Percentiles rank a stretch among this genome's conserved stretches.
Evolutionary conservation across 2,888 invertebrate genomes (phyloP).

Genomic region (Metallyticus violacea): DNA sequence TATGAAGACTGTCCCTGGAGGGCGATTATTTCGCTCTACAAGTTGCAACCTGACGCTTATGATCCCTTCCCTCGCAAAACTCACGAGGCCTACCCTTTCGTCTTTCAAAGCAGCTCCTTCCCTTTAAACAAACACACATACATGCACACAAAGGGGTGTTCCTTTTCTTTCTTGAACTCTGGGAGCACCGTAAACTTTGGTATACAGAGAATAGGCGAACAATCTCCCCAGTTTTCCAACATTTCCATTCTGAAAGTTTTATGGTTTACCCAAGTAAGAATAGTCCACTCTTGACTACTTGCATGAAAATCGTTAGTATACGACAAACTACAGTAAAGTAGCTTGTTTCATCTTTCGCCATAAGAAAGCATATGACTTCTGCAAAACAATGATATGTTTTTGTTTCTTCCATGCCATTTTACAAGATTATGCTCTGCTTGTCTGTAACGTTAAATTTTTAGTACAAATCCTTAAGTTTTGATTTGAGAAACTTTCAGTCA

Average conservation of each 20-base stretch:
- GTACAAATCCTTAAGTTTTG: too few relatives aligned
- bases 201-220: too few relatives aligned
- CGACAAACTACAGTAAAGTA: too few relatives aligned
- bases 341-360: too few relatives aligned
- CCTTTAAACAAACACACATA: too few relatives aligned
- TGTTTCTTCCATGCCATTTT: too few relatives aligned
- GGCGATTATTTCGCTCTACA: background rate
- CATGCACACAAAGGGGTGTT: background rate
- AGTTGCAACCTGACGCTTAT: slow-evolving; percentile 2
- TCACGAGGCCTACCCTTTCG: background rate
- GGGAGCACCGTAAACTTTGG: background rate
- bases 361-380: too few relatives aligned
- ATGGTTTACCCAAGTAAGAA: background rate
- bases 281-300: background rate
- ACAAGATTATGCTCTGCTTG: too few relatives aligned
- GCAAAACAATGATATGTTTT: too few relatives aligned
- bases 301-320: background rate
- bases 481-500: too few relatives aligned
- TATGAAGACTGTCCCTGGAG: background rate
- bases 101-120: background rate
- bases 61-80: background rate
- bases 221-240: too few relatives aligned
- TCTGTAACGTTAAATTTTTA: too few relatives aligned
- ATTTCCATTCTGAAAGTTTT: background rate
- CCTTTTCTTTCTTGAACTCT: background rate